A percentile compares a stretch with the other conserved stretches of the same genome.
Conservation (phyloP, 2,113 vertebrate genomes). For the Gambusia affinis region DNA sequence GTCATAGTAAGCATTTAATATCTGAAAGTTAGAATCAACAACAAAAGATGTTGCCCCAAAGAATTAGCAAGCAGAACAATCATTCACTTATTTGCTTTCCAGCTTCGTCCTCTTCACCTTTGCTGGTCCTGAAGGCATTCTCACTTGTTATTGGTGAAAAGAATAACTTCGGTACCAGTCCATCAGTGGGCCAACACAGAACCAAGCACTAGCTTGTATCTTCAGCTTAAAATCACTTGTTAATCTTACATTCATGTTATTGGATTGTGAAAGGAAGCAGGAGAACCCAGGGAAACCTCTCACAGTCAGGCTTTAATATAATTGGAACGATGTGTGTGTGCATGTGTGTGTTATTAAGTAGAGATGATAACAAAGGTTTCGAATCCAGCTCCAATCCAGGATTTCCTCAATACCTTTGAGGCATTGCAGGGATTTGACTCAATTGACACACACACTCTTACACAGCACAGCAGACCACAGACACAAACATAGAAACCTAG, state of each 20-base stretch:
- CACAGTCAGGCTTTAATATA: not conserved
- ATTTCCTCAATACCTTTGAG: conserved; percentile 30
- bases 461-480: conserved; percentile 1
- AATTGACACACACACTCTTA: conserved; percentile 30
- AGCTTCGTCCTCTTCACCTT: not conserved
- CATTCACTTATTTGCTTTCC: too few relatives aligned
- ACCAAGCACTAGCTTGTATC: not conserved
- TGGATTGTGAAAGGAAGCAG: not conserved
- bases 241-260: not conserved
- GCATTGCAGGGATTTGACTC: conserved; percentile 49
- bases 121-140: too few relatives aligned
- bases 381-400: conserved; percentile 54
- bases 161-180: not conserved
- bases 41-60: not conserved
- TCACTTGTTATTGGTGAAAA: too few relatives aligned
- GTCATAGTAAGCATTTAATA: too few relatives aligned
- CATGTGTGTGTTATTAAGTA: conserved; percentile 1
- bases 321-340: conserved; percentile 5
- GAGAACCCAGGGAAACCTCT: not conserved
- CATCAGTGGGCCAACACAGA: not conserved
- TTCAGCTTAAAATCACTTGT: not conserved
- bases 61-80: too few relatives aligned
- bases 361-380: conserved; percentile 54
- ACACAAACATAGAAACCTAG: conserved; percentile 15
- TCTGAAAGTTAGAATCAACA: not conserved